These are phyloP conservation scores for Bombyx huttoni DNA, from an alignment of 2,888 invertebrate species.

Conservation along the genomic window DNA sequence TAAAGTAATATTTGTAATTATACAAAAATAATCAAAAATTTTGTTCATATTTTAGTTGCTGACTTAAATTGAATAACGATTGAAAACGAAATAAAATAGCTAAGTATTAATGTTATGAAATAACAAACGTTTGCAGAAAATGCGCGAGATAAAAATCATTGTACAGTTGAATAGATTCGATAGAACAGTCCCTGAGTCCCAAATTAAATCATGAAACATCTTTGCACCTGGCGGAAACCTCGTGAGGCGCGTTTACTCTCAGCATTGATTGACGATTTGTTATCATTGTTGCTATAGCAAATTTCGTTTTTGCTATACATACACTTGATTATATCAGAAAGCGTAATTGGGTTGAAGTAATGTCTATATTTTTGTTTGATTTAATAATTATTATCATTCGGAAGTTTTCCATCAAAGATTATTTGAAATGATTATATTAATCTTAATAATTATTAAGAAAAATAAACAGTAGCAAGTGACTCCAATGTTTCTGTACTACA, in stretches of 20 bases:
- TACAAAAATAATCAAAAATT: no score
- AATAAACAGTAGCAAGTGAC: no score
- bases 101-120: slow-evolving; percentile 13
- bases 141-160: slow-evolving; percentile 53
- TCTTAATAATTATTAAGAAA: no score
- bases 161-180: slow-evolving; percentile 64
- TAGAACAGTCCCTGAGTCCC: slow-evolving; percentile 68
- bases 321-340: background rate
- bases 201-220: slow-evolving; percentile 71
- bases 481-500: background rate
- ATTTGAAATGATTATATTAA: no score
- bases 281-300: slow-evolving; percentile 43
- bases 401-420: no score
- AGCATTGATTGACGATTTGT: slow-evolving; percentile 45
- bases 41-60: no score
- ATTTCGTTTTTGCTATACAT: slow-evolving; percentile 19
- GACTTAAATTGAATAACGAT: no score
- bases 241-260: slow-evolving; percentile 40
- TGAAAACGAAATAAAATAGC: slow-evolving; percentile 8
- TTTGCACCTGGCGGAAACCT: slow-evolving; percentile 58
- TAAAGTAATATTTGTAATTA: background rate
- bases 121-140: slow-evolving; percentile 26
- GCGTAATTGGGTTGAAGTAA: no score
- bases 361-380: no score
- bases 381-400: no score